Percentiles rank a stretch among this genome's conserved stretches.
These are phyloP conservation scores for Wiebesia pumilae DNA, from an alignment of 1,140 invertebrate genomes.

Conservation along the genomic window DNA sequence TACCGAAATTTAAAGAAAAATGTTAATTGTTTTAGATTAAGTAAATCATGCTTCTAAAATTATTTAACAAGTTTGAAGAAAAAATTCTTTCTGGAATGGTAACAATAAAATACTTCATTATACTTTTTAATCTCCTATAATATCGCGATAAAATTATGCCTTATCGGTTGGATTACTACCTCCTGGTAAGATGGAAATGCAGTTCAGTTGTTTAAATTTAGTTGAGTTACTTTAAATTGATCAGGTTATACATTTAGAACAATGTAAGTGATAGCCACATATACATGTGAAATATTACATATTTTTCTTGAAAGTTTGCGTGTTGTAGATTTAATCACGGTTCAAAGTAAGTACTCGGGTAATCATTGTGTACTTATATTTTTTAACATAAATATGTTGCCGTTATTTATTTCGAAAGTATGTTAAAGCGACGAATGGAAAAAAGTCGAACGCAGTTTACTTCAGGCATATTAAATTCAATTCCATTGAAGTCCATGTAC, in stretches of 20 bases:
- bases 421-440: neutral
- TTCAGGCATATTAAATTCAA: neutral
- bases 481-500: neutral
- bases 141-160: no score
- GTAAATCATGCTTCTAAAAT: no score
- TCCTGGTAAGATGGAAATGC: no score
- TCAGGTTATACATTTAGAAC: neutral
- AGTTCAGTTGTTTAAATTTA: neutral
- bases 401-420: neutral
- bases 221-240: neutral
- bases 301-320: neutral
- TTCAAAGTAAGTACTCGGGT: neutral
- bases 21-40: no score
- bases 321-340: neutral
- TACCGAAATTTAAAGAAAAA: no score
- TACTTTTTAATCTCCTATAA: no score
- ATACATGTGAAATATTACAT: neutral
- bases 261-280: neutral
- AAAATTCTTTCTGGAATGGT: no score
- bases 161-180: no score
- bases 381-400: neutral
- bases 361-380: neutral
- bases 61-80: no score
- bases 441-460: neutral
- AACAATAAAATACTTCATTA: no score